Conservation (phyloP, 1,140 invertebrate species). For the Drosophila guanche region DNA sequence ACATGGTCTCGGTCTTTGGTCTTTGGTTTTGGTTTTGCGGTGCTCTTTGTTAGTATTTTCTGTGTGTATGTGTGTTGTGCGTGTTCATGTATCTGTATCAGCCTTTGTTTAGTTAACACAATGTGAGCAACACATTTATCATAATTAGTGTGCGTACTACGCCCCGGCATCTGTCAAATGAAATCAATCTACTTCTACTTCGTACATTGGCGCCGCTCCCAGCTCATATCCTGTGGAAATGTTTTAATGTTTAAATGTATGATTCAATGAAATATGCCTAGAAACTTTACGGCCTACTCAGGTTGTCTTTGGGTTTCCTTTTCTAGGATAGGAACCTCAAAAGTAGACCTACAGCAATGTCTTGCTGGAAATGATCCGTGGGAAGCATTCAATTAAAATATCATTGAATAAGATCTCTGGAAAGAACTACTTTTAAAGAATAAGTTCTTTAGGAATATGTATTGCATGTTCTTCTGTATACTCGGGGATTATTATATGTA, state of each 20-base stretch:
- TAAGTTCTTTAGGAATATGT: no score
- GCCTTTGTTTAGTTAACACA: conserved; percentile 20
- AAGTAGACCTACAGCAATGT: no score
- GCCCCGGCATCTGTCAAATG: conserved; percentile 27
- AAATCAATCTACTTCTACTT: conserved; percentile 7
- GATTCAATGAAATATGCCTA: neutral
- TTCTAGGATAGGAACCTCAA: no score
- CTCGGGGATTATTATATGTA: no score
- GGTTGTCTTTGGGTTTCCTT: neutral
- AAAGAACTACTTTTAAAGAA: no score
- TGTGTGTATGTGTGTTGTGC: conserved; percentile 26
- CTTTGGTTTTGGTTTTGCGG: conserved; percentile 5
- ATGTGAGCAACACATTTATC: conserved; percentile 58
- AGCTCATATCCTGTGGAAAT: neutral
- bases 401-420: no score
- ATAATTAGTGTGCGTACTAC: conserved; percentile 49
- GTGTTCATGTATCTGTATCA: conserved; percentile 20
- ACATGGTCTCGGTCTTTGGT: conserved; percentile 46
- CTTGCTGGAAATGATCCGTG: no score
- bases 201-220: neutral
- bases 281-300: conserved; percentile 7
- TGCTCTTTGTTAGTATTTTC: conserved; percentile 17
- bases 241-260: neutral
- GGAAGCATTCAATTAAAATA: no score
- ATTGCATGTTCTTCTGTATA: no score